Evolutionary conservation across 2,797 vertebrate genomes (phyloP).

Genomic region (Spinus pinus): DNA sequence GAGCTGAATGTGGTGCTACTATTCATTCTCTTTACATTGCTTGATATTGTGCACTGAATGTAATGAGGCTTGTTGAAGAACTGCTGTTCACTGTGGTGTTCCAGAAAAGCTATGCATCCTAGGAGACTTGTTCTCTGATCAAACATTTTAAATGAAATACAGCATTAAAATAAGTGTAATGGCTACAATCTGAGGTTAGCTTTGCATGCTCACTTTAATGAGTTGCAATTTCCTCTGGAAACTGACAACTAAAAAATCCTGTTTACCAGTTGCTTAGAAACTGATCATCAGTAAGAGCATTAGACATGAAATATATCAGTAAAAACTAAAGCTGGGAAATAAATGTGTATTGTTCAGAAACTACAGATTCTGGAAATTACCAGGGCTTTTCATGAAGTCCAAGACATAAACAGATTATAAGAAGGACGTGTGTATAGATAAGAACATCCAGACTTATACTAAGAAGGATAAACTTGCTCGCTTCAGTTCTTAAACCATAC

Average conservation of each 20-base stretch:
- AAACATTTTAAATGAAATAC: conserved; percentile 2
- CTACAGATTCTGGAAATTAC: background rate
- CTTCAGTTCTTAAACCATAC: background rate
- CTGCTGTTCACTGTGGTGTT: background rate
- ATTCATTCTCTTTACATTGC: background rate
- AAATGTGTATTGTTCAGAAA: background rate
- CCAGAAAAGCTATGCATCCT: background rate
- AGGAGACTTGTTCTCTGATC: background rate
- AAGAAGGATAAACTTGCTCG: background rate
- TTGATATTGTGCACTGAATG: background rate
- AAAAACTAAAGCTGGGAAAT: background rate
- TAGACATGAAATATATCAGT: background rate
- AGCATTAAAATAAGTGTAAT: background rate
- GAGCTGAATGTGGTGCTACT: background rate
- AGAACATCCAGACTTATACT: conserved; percentile 7
- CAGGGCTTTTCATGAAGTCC: background rate
- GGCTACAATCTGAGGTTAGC: background rate
- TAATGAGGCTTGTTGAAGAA: conserved; percentile 1
- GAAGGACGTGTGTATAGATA: background rate
- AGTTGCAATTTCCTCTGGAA: background rate
- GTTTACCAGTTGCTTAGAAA: background rate
- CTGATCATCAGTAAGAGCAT: background rate
- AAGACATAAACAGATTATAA: background rate
- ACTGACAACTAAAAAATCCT: background rate
- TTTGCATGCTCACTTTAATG: background rate